Evolutionary conservation across 2,113 vertebrate species (phyloP), one percentile per base, ranked within the genome.

Genomic region (Prochilodus magdalenae): DNA sequence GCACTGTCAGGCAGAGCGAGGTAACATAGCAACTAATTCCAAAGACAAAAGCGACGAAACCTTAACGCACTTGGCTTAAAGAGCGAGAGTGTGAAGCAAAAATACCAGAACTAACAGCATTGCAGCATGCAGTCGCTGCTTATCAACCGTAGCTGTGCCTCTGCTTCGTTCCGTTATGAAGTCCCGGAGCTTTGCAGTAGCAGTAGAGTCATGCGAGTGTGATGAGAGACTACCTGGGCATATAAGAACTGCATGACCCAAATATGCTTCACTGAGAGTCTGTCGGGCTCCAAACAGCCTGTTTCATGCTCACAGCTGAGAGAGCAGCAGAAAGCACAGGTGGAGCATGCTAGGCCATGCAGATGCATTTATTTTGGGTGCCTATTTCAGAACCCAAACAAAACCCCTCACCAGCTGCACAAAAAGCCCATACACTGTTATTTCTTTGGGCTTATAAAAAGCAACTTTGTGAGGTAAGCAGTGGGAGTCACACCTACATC

Each of bases 201-300:
- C 49, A 29, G 22, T 20, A 67, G 16, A 36, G 69, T 55, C 26
- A 75, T 26, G 53, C 53, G 55, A 55, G 36, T 75, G 80, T 59
- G 49, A 70, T 65, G 75, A 75, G 80, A 69, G 53, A 75, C 73
- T 65, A 82, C 80, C 73, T 82, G 72, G 49, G 49, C 80, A 75
- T 75, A 75, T 59, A 75, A 70, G 75, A 79, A 73, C 82, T 55
- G 75, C 44, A 70, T 83, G 82, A 83, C 84, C 84, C 74, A 71
- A 86, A 86, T 86, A 65, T 72, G 81, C 72, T 86, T 83, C 74
- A 77, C 47, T 26, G 27, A 63, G 72, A 83, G 59, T n/a, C 80
- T 70, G 73, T 24, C 62, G 74, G 51, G 29, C 63, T 76, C 73
- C 22, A 6, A 59, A 59, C 72, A 49, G 62, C 72, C 72, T 81